Evolutionary conservation across 2,113 vertebrate species (phyloP).

Genomic region (Pithys albifrons): DNA sequence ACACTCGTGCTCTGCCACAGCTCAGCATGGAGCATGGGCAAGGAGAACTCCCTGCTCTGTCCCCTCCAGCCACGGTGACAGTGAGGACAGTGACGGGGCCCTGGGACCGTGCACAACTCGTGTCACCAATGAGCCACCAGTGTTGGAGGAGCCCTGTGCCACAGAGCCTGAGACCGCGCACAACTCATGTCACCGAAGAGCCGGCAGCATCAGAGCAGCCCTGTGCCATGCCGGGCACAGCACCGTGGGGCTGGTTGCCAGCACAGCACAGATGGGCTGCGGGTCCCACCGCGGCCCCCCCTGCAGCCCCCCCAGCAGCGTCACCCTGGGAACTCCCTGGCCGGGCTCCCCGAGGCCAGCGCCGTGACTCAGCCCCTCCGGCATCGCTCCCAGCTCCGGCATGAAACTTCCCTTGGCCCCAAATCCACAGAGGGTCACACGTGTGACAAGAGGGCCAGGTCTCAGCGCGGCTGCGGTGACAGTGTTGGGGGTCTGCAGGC

Average conservation of each 20-base stretch:
- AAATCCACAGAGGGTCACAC: background rate
- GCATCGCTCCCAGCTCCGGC: background rate
- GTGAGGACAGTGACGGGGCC: fast-evolving
- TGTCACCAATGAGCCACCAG: background rate
- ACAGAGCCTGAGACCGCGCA: background rate
- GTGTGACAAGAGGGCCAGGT: background rate
- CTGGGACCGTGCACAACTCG: background rate
- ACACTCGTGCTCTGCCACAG: fast-evolving
- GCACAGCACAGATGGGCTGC: background rate
- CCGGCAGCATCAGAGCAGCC: background rate
- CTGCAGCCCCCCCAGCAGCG: background rate
- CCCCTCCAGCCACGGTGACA: fast-evolving
- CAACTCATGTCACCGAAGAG: background rate
- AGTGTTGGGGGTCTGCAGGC: fast-evolving
- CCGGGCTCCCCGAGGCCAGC: background rate
- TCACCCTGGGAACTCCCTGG: slow-evolving; percentile 56
- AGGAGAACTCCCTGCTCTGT: background rate
- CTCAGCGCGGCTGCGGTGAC: background rate
- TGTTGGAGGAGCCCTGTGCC: fast-evolving
- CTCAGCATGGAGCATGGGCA: background rate
- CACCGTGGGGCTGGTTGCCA: background rate
- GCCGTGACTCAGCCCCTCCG: background rate
- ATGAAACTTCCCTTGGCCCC: background rate
- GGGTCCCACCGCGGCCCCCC: background rate
- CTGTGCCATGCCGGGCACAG: fast-evolving